These are phyloP conservation scores for Dufourea novaeangliae DNA, from an alignment of 1,140 invertebrate species.

Conservation along the genomic window DNA sequence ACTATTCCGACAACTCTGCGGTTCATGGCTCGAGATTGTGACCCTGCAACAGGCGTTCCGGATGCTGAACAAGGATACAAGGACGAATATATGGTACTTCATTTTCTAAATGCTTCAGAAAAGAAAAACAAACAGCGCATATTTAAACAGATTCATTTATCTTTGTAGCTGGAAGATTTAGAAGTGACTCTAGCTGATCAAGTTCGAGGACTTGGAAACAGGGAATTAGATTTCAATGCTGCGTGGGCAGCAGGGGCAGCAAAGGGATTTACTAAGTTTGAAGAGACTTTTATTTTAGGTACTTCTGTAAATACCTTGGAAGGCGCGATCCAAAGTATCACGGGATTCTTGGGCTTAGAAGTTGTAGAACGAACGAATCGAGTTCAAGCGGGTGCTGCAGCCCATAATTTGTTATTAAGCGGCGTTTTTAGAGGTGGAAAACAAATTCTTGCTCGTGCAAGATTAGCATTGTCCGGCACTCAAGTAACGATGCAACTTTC, in stretches of 20 bases:
- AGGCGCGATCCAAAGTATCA: conserved; percentile 93
- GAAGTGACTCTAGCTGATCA: conserved; percentile 95
- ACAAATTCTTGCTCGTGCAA: conserved; percentile 93
- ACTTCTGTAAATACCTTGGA: conserved; percentile 90
- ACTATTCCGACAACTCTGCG: conserved; percentile 95
- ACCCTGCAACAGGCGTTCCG: conserved; percentile 95
- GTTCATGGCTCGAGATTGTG: conserved; percentile 97
- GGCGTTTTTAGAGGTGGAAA: conserved; percentile 94
- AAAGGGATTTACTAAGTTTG: conserved; percentile 87
- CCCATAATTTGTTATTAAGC: conserved; percentile 91
- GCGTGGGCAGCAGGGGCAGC: conserved; percentile 86
- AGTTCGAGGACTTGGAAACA: conserved; percentile 88
- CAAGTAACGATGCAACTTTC: conserved; percentile 89
- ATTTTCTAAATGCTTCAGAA: conserved; percentile 36
- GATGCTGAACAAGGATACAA: conserved; percentile 95
- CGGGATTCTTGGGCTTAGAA: conserved; percentile 93
- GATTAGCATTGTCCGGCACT: conserved; percentile 89
- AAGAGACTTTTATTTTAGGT: conserved; percentile 94
- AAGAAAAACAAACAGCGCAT: neutral
- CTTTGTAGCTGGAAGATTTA: conserved; percentile 93
- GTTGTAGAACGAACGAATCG: conserved; percentile 93
- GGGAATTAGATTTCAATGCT: conserved; percentile 84
- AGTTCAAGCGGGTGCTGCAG: conserved; percentile 91
- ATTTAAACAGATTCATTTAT: neutral
- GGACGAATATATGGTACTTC: conserved; percentile 89